Conservation (phyloP, 2,113 vertebrate species). For the Varanus salvator region DNA sequence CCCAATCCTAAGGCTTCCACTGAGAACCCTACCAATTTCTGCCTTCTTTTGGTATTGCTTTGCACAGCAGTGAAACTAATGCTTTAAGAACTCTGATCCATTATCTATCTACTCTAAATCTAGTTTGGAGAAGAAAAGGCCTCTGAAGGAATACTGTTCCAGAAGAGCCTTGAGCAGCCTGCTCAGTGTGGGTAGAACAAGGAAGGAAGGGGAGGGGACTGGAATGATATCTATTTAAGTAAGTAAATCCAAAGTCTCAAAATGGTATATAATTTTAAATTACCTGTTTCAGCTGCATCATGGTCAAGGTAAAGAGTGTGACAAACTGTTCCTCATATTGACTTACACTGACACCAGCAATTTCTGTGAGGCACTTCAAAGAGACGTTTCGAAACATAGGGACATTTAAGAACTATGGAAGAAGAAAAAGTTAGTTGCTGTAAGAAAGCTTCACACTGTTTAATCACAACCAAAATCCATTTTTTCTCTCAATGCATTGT, state of each 20-base stretch:
- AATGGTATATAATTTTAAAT: not conserved
- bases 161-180: not conserved
- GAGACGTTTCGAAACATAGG: constrained; percentile 99
- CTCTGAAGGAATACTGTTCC: not conserved
- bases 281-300: constrained; percentile 99
- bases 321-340: constrained; percentile 99
- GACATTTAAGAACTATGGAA: constrained; percentile 93
- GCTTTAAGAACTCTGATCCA: not conserved
- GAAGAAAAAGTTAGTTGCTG: constrained; percentile 25
- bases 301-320: constrained; percentile 96
- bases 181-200: not conserved
- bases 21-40: not conserved
- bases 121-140: not conserved
- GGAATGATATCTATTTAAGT: not conserved
- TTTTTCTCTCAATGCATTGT: not conserved
- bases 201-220: not conserved
- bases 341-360: constrained; percentile 96
- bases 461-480: not conserved
- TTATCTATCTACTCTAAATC: not conserved
- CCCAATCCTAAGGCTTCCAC: not conserved
- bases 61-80: too few species aligned
- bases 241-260: not conserved
- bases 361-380: constrained; percentile 98
- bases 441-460: not conserved
- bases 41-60: not conserved